Conservation (phyloP, 2,888 invertebrate species). For the Lasioglossum lativentre region DNA sequence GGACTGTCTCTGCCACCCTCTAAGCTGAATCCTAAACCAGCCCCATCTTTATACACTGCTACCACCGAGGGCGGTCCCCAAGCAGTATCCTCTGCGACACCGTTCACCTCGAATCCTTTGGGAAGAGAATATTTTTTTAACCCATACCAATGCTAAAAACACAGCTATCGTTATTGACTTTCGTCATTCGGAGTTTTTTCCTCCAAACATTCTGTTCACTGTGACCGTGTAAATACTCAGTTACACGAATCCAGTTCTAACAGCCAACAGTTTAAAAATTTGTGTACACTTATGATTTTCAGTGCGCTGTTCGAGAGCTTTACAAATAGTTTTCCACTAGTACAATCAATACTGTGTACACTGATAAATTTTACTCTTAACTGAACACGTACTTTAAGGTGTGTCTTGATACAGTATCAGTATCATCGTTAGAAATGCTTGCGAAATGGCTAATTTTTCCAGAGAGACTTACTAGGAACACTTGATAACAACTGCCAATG, state of each 20-base stretch:
- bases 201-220: background rate
- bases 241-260: background rate
- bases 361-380: background rate
- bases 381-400: background rate
- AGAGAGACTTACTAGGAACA: background rate
- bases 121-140: background rate
- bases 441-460: background rate
- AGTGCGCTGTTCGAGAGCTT: background rate
- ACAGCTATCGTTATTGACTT: background rate
- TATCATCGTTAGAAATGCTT: background rate
- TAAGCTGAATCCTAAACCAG: conserved; percentile 96
- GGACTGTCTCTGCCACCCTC: conserved; percentile 97
- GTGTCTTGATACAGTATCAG: background rate
- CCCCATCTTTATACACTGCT: conserved; percentile 90
- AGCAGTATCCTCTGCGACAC: conserved; percentile 82
- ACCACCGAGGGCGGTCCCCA: conserved; percentile 87
- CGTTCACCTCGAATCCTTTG: conserved; percentile 80
- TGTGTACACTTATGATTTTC: background rate
- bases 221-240: background rate
- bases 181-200: too few species aligned
- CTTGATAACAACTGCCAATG: background rate
- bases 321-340: background rate
- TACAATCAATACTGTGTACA: background rate
- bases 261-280: background rate
- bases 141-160: background rate